Evolutionary conservation across 2,113 vertebrate species (phyloP), one percentile per base, ranked within the genome.

Genomic region (Rhabdornis inornatus): DNA sequence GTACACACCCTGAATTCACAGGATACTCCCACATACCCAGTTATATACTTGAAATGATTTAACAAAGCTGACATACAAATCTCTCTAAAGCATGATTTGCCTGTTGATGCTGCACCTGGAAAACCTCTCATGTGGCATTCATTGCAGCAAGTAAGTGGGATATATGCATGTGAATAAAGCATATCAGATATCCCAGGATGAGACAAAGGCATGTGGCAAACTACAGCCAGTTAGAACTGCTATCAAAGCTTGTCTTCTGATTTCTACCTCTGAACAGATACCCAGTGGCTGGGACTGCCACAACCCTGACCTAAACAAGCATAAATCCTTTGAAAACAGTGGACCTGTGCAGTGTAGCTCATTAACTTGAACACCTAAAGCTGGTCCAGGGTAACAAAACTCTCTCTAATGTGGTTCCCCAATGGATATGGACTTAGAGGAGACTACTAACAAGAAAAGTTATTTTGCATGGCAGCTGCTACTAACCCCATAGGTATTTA

Each of bases 1-100:
- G 8, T 2, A 65, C 0, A 0, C 1, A 1, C 35, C 61, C 45
- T 2, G 2, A 11, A 65, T 45, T 45, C 83, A 80, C 37, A 53
- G 68, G 66, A 37, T 23, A 23, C 37, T 64, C 44, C 55, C 31
- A 60, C 24, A n/a, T 15, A 31, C 6, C 31, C 37, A 39, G 1
- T 47, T n/a, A 52, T 4, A 12, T 8, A 37, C 52, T 28, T 64
- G 40, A 64, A 64, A 37, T 72, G 45, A 76, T 39, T 85, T 74
- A 53, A 70, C 18, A 61, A 84, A 80, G 24, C 68, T 61, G 81
- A 65, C n/a, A 57, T 3, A 57, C 35, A 69, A 80, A 72, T 83
- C 53, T 60, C 80, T 60, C 59, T 49, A 42, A 40, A 66, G 44
- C 33, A 47, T 11, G 27, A 65, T 40, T 49, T 81, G 64, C 50